Evolutionary conservation across 2,113 vertebrate species (phyloP), one percentile per base, ranked within the genome.

Genomic region (Catharus bicknelli): DNA sequence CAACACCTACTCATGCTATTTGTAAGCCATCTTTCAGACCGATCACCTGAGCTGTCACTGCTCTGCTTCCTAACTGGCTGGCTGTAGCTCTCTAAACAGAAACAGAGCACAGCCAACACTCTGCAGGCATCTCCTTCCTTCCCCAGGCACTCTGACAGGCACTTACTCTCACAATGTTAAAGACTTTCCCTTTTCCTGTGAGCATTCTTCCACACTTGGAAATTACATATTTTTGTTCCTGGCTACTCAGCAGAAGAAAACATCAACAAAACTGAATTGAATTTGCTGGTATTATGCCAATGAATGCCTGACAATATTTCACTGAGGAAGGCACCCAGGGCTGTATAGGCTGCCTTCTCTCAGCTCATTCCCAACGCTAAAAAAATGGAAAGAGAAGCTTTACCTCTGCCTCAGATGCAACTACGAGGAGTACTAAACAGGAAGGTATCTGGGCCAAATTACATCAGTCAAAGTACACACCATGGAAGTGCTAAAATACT

Each of bases 71-170:
- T 50, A 48, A 42, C 40, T 66, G 58, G 36, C 40, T 86, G 63
- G 8, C 25, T 38, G 7, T 34, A 38, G 21, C 34, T 72, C 19
- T 29, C 54, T 50, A 36, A 69, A 53, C 4, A 70, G 58, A 79
- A 86, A 25, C 7, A 36, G 9, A 69, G 25, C 36, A 53, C 5
- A 5, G 68, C 38, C 1, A 9, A 13, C 38, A 29, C 0, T 0
- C 20, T 51, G 30, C 45, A 77, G 58, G 16, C 25, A 12, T 38
- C 55, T 53, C 22, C 10, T 45, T 86, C 38, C 55, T 38, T 77
- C 64, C 32, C 38, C 53, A 73, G 27, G 23, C 42, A 43, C 12
- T 12, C 67, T 61, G 25, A 40, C 18, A 36, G 66, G 13, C 32
- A 57, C 34, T 21, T 25, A 18, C 14, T 83, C 58, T 55, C 23